Conservation (phyloP, 2,888 invertebrate species). For the Agonopterix heracliana region DNA sequence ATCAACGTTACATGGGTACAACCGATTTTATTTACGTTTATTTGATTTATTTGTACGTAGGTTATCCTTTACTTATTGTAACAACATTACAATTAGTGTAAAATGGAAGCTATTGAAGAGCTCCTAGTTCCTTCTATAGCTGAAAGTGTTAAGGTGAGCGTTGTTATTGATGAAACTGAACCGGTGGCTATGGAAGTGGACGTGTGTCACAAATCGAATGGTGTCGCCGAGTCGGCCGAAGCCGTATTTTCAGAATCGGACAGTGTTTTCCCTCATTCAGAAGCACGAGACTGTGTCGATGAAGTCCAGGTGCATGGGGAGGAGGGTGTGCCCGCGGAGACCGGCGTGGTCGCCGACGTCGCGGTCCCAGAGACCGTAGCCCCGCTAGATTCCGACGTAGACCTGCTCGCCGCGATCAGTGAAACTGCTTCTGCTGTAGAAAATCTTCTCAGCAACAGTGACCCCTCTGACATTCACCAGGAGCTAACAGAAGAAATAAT, state of each 20-base stretch:
- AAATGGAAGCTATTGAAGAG: constrained; percentile 41
- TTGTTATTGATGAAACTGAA: constrained; percentile 25
- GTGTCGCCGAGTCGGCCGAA: constrained; percentile 38
- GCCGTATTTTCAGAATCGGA: constrained; percentile 10
- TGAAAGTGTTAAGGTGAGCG: constrained; percentile 36
- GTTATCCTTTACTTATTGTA: constrained; percentile 25
- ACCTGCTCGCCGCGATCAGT: neutral
- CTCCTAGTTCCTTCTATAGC: constrained; percentile 27
- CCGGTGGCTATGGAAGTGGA: constrained; percentile 32
- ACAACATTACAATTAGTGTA: constrained; percentile 15
- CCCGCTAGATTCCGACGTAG: constrained; percentile 5
- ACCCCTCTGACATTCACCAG: neutral
- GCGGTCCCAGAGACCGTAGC: constrained; percentile 4
- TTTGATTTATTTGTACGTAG: constrained; percentile 40
- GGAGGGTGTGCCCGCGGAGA: too few species aligned
- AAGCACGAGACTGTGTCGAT: neutral
- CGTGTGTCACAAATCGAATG: constrained; percentile 57
- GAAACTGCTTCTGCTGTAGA: constrained; percentile 6
- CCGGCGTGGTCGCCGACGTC: constrained; percentile 4
- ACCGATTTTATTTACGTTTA: constrained; percentile 13
- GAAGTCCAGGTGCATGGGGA: too few species aligned
- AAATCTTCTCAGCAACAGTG: constrained; percentile 1
- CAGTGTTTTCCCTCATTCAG: neutral
- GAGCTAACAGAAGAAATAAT: constrained; percentile 3
- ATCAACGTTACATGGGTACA: neutral